Percentiles rank a stretch among this genome's conserved stretches.
phyloP scores from a whole-genome alignment of 2,888 invertebrate species.

The Nebria brevicollis region DNA sequence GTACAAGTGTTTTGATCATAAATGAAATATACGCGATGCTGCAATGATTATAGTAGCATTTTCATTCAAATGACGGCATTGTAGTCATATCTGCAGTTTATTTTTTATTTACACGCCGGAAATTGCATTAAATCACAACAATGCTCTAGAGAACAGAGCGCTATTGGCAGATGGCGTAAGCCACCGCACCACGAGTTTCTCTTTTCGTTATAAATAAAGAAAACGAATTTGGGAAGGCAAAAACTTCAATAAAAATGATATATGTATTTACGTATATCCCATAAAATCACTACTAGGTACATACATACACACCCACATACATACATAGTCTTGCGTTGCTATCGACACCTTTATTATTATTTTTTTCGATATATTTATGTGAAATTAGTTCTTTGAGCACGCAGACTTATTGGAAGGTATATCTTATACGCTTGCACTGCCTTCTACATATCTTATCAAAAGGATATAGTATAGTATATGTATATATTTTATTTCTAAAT shows the following conservation, averaged over 20 bases:
- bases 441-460: no score
- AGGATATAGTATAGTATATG: no score
- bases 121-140: slow-evolving; percentile 1
- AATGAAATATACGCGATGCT: background rate
- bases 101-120: background rate
- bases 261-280: background rate
- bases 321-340: no score
- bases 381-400: slow-evolving; percentile 18
- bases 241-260: background rate
- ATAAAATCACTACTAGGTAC: no score
- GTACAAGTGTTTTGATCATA: no score
- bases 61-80: background rate
- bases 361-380: background rate
- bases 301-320: no score
- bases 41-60: background rate
- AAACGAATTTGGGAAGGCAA: background rate
- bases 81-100: slow-evolving; percentile 1
- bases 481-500: no score
- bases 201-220: background rate
- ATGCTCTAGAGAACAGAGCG: background rate
- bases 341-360: background rate
- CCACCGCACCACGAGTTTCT: background rate
- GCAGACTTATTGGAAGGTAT: slow-evolving; percentile 22
- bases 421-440: background rate
- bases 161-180: background rate